These are phyloP conservation scores for Acholoe squamosa DNA, from an alignment of 2,888 invertebrate species.

Conservation along the genomic window DNA sequence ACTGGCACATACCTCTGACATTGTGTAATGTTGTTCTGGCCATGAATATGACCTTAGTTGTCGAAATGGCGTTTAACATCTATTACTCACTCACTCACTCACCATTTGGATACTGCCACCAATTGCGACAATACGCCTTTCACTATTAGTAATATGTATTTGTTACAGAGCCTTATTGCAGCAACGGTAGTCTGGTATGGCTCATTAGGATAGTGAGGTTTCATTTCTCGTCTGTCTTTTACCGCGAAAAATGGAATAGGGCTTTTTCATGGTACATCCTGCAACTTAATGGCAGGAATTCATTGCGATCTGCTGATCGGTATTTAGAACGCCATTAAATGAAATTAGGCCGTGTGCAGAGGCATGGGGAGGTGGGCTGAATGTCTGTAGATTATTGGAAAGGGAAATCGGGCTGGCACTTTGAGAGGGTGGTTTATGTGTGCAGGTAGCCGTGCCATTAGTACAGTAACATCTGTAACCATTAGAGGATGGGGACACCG, in stretches of 20 bases:
- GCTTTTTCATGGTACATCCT: not conserved
- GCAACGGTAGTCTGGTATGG: too few relatives aligned
- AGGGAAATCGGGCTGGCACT: not conserved
- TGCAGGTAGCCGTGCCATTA: not conserved
- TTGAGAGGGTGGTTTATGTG: constrained; percentile 38
- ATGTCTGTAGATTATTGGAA: not conserved
- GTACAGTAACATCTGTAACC: not conserved
- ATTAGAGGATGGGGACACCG: not conserved
- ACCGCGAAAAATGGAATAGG: not conserved
- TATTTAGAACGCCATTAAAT: not conserved
- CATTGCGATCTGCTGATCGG: not conserved
- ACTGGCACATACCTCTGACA: too few relatives aligned
- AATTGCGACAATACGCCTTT: too few relatives aligned
- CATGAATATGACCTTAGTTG: too few relatives aligned
- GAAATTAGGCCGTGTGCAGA: not conserved
- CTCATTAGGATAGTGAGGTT: not conserved
- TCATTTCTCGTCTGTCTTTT: constrained; percentile 32
- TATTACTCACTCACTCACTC: too few relatives aligned
- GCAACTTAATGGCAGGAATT: not conserved
- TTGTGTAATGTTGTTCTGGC: too few relatives aligned
- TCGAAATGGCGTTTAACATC: too few relatives aligned
- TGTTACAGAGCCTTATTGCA: too few relatives aligned
- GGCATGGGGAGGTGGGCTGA: not conserved
- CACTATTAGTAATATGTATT: too few relatives aligned
- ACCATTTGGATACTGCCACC: too few relatives aligned